These are phyloP conservation scores for Cygnus olor DNA, from an alignment of 2,797 vertebrate genomes.

Conservation along the genomic window DNA sequence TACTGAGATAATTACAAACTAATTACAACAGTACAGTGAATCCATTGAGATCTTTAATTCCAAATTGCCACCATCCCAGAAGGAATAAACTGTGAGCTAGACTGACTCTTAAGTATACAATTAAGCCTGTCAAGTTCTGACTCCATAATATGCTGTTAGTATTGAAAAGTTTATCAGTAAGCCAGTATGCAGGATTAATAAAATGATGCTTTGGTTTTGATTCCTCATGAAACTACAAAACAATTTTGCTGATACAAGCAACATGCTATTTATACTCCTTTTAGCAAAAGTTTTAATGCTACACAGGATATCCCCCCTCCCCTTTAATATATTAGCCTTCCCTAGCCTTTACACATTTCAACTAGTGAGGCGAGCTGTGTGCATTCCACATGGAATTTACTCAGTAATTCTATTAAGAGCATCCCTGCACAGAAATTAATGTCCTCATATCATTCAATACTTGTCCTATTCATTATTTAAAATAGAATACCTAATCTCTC, in stretches of 20 bases:
- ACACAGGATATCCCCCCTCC: neutral
- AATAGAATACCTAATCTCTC: conserved; percentile 31
- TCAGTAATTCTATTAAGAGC: conserved; percentile 63
- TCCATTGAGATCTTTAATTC: conserved; percentile 56
- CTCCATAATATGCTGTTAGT: conserved; percentile 60
- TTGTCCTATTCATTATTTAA: conserved; percentile 49
- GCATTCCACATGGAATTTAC: conserved; percentile 32
- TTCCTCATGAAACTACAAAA: conserved; percentile 44
- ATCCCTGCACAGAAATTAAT: conserved; percentile 60
- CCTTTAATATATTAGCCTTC: neutral
- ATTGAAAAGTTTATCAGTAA: conserved; percentile 62
- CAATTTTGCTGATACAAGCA: conserved; percentile 32
- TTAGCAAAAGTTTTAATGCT: conserved; percentile 14
- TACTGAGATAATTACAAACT: conserved; percentile 45
- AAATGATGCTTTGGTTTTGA: conserved; percentile 22
- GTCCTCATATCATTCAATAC: conserved; percentile 56
- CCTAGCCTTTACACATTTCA: conserved; percentile 3
- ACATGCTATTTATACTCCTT: conserved; percentile 4
- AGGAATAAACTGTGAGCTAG: conserved; percentile 58
- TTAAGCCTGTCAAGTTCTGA: conserved; percentile 63
- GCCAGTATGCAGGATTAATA: conserved; percentile 25
- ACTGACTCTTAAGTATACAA: conserved; percentile 63
- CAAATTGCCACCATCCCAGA: conserved; percentile 42
- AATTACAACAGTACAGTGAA: conserved; percentile 45
- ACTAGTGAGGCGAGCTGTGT: neutral